Evolutionary conservation across 2,113 vertebrate genomes (phyloP).

Genomic region (Hylia prasina): DNA sequence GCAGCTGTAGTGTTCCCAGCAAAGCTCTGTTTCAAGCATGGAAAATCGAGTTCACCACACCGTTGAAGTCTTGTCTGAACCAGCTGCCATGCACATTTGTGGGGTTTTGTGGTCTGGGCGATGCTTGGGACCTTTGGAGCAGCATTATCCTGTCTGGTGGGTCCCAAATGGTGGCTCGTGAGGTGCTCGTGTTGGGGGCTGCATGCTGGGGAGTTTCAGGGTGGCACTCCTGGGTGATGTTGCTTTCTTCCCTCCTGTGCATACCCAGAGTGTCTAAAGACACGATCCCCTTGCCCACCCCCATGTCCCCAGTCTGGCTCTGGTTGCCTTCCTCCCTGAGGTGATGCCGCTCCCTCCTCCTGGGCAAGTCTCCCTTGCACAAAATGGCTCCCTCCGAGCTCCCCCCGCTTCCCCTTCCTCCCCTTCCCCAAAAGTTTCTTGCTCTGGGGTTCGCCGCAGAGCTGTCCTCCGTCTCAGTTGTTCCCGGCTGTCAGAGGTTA

Average conservation of each 20-base stretch:
- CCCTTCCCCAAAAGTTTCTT: background rate
- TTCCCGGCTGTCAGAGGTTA: constrained; percentile 63
- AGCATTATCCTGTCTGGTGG: background rate
- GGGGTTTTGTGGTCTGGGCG: fast-evolving
- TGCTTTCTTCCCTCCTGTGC: background rate
- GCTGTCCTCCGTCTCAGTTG: constrained; percentile 31
- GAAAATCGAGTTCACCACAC: background rate
- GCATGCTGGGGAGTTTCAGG: fast-evolving
- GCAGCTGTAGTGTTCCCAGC: background rate
- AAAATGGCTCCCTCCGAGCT: background rate
- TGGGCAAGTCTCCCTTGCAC: background rate
- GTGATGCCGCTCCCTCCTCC: background rate
- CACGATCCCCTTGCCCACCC: fast-evolving
- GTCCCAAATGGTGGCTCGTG: background rate
- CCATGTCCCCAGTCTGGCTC: fast-evolving
- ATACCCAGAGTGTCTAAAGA: background rate
- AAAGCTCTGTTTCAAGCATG: background rate
- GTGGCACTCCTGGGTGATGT: background rate
- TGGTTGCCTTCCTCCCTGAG: background rate
- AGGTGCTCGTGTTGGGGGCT: background rate
- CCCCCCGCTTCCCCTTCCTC: background rate
- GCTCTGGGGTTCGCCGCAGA: constrained; percentile 33
- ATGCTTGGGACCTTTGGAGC: background rate
- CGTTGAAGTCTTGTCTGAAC: background rate
- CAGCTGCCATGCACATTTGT: fast-evolving